Conservation (phyloP, 2,797 vertebrate genomes). For the Pangasius sanitwongsei region DNA sequence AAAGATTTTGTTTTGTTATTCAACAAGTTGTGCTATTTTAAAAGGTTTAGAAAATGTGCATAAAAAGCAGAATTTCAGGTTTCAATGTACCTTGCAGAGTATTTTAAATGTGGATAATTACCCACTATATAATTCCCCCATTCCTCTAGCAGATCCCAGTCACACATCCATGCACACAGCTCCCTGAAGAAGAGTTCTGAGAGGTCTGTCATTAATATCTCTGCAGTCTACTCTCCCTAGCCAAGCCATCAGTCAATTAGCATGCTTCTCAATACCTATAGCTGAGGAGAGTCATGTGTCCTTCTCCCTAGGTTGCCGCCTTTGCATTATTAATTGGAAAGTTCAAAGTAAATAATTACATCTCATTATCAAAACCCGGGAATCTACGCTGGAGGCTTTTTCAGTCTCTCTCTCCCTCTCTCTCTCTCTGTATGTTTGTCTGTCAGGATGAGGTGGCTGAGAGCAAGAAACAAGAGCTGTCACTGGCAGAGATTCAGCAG, state of each 20-base stretch:
- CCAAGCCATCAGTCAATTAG: conserved; percentile 44
- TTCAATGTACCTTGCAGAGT: background rate
- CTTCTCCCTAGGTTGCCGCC: conserved; percentile 48
- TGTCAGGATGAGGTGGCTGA: conserved; percentile 85
- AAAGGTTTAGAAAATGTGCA: background rate
- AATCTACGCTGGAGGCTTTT: conserved; percentile 36
- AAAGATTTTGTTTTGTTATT: background rate
- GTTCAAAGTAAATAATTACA: conserved; percentile 62
- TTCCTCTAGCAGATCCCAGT: conserved; percentile 27
- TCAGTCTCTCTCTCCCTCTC: background rate
- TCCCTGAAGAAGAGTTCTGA: conserved; percentile 24
- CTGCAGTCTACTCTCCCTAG: conserved; percentile 31
- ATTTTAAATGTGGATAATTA: conserved; percentile 25
- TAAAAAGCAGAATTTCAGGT: background rate
- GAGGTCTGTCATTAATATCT: conserved; percentile 38
- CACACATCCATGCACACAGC: conserved; percentile 23
- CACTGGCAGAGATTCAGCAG: conserved; percentile 82
- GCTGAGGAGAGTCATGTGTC: conserved; percentile 26
- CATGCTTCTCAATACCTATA: conserved; percentile 44
- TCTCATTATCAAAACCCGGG: conserved; percentile 55
- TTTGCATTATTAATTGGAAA: conserved; percentile 60
- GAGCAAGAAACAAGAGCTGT: conserved; percentile 80
- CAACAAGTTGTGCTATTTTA: background rate
- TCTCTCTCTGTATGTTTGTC: conserved; percentile 7
- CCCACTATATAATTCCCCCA: conserved; percentile 21